Evolutionary conservation across 1,140 invertebrate genomes (phyloP), one percentile per base, ranked within the genome.

Genomic region (Drosophila suzukii): DNA sequence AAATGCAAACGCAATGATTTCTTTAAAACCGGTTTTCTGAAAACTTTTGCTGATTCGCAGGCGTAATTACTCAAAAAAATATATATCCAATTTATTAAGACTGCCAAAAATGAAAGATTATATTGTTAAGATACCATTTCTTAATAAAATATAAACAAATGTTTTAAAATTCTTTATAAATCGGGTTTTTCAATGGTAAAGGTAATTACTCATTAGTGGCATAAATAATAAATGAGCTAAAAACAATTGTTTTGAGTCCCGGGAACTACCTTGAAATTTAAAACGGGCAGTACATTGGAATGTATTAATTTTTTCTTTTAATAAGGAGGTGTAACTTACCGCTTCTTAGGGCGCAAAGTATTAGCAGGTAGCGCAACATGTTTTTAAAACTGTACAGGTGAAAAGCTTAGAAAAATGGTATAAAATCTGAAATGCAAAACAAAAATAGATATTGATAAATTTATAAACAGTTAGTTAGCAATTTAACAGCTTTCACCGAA

Each of bases 361-460:
- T 76, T 39, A 76, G 50, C 54, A 76, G 73, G 55, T 76, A 76
- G 39, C 60, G 73, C 53, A 76, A 55, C 73, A 76, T 76, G 6
- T 59, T 76, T 49, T 32, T 41, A 55, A 54, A 61, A 17, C 36
- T 47, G 39, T 36, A 47, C 68, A 39, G 70, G 51, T 41, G 38
- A 54, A 76, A 75, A 76, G 55, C 74, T 53, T 41, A 6, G 72
- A 59, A 67, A 75, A 76, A 44, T 24, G 38, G 15, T 13, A 58
- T 32, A 43, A 38, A 58, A 67, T 53, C 73, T 76, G 49, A 15
- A 76, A 59, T 13, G 17, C 17, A n/a, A 38, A 38, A 46, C 11
- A 6, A 62, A 13, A 30, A 24, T 27, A 3, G n/a, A 54, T 51
- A 20, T 30, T 8, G 4, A 3, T 3, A 34, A 32, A 30, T 12